Base-by-base conservation (phyloP, 2,113 vertebrate genomes). In the Ursus arctos region DNA sequence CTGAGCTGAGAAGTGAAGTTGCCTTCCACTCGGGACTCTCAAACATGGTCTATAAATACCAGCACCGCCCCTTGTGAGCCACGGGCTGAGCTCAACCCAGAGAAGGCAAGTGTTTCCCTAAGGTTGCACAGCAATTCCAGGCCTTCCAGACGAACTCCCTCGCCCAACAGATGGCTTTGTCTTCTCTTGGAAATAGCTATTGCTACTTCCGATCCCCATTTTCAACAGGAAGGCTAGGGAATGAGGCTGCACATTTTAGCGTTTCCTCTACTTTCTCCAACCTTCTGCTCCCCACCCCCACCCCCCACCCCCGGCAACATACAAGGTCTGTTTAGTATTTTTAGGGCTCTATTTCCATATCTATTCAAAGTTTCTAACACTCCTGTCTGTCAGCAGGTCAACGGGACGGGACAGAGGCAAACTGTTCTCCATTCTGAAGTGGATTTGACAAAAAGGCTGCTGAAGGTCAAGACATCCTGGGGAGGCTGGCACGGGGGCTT, bases 11-110 rank as follows among this genome's bases (percentile, higher is more conserved):
- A 94, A 94, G 74, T 31, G 63, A 95, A 93, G 95, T 43, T 84
- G 59, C 81, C 77, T 97, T 92, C 95, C 88, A 93, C 88, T 88
- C 6, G 7, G 93, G 96, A 93, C 95, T 91, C 65, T 94, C 88
- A 93, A 69, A 59, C 80, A 33, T 33, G 33, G 49, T 77, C 96
- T 97, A 96, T 97, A 97, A 97, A 97, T 97, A 95, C 31, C 51
- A 97, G 55, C 57, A 69, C 36, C 61, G 43, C 63, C 86, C 81
- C 80, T 81, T 92, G 43, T 89, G 93, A 86, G 91, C 83, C 49
- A 31, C 16, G 24, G 59, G 69, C 81, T 77, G 40, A 89, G 84
- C 63, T 92, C 83, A 69, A 55, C 85, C 77, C 91, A 97, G 92
- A 97, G 81, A 97, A 90, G 77, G 40, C 55, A 51, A 82, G 94